Evolutionary conservation across 2,797 vertebrate species (phyloP).

Genomic region (Streptopelia turtur): DNA sequence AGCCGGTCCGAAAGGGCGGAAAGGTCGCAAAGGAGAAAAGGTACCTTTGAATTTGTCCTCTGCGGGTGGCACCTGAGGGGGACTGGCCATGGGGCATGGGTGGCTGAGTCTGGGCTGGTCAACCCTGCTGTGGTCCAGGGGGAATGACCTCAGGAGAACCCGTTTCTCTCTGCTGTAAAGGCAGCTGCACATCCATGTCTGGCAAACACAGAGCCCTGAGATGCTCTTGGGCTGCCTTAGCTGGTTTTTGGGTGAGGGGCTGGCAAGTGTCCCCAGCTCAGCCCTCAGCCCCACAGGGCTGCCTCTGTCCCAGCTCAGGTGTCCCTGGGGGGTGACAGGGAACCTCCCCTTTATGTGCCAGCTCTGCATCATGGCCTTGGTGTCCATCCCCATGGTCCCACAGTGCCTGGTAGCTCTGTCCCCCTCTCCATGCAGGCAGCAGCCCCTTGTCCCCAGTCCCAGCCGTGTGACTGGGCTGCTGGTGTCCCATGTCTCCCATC

Average conservation of each 20-base stretch:
- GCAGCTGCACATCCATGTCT: accelerated
- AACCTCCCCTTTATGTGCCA: neutral
- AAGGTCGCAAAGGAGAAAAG: slow-evolving; percentile 85
- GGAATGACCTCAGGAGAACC: accelerated
- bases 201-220: neutral
- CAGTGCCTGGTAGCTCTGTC: neutral
- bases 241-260: neutral
- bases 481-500: neutral
- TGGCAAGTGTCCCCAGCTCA: neutral
- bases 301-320: neutral
- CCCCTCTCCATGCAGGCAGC: neutral
- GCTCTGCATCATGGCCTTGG: neutral
- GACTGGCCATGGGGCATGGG: accelerated
- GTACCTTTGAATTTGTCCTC: slow-evolving; percentile 55
- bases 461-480: neutral
- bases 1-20: slow-evolving; percentile 80
- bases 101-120: neutral
- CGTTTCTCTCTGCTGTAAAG: neutral
- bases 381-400: neutral
- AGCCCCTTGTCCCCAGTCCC: neutral
- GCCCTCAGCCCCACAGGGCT: neutral
- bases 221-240: neutral
- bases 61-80: neutral
- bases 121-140: accelerated
- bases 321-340: neutral